Base-by-base conservation (phyloP, 2,888 invertebrate species). In the Bombylius discolor region DNA sequence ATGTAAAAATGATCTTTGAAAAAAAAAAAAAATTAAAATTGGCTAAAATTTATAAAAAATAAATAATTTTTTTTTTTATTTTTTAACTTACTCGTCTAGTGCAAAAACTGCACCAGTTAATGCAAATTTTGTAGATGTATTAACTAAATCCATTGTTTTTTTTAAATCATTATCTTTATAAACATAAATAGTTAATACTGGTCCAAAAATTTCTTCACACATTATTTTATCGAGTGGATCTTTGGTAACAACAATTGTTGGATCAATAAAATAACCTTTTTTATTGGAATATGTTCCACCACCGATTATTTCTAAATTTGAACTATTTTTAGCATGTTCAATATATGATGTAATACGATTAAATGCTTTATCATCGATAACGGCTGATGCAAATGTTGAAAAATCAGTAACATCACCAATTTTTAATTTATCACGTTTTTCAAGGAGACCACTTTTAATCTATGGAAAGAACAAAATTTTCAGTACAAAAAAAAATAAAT, bases 171-270 rank as follows among this genome's bases (percentile, higher is more conserved):
- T 74, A 67, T 94, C 94, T 55, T 89, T 85, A 71, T 98, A 99
- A 0, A 89, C 90, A 69, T 90, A 96, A 57, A 93, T 80, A 0
- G 89, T 77, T 52, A 99, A 75, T 12, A 99, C 84, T 0, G 99
- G 99, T 1, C 99, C 99, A 72, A 99, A 99, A 63, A 99, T 96
- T 76, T 99, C 99, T 76, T 98, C 92, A 0, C 79, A 81, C 87
- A 94, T 91, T 52, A 93, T 80, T 67, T 83, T 84, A 68, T 97
- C 93, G 55, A 77, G 77, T 0, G 97, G 95, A 75, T 98, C 87
- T 56, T 78, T 84, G 0, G 86, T 79, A 67, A 88, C 82, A 47
- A 99, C 82, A 63, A 99, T 89, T 2, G 99, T 99, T 4, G 99
- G 99, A 67, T 96, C 83, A 48, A 99, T 79, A 70, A 89, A 99